Percentiles rank a stretch among this genome's conserved stretches.
Conservation (phyloP, 2,797 vertebrate genomes). For the Mus spretus region DNA sequence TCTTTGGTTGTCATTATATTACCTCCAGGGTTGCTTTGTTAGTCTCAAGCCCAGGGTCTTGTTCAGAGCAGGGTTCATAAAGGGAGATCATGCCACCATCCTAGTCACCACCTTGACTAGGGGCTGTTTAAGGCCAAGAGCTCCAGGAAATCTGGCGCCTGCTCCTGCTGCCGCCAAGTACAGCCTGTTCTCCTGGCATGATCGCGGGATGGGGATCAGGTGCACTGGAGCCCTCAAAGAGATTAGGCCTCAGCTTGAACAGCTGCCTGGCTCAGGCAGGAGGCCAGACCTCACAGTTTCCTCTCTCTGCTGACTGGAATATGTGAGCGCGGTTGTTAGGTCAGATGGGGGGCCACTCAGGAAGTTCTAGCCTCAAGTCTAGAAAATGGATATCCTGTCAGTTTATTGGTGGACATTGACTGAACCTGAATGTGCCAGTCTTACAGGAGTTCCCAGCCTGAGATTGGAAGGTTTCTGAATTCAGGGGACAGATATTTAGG, state of each 20-base stretch:
- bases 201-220: conserved; percentile 37
- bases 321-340: background rate
- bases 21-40: background rate
- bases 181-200: conserved; percentile 70
- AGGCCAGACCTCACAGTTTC: background rate
- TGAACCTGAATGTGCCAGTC: background rate
- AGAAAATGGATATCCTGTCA: background rate
- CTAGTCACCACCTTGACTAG: background rate
- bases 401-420: background rate
- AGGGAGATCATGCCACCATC: background rate
- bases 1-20: background rate
- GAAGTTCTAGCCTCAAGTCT: conserved; percentile 34
- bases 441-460: background rate
- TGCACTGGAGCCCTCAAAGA: conserved; percentile 54
- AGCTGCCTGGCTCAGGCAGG: conserved; percentile 51
- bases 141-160: conserved; percentile 73
- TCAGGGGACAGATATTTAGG: background rate
- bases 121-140: conserved; percentile 55
- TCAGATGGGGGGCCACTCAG: background rate
- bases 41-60: background rate
- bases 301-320: conserved; percentile 18
- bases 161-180: conserved; percentile 56
- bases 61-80: background rate
- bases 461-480: conserved; percentile 46
- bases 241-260: conserved; percentile 57